These are phyloP conservation scores for Spea bombifrons DNA, from an alignment of 2,113 vertebrate species.

Conservation along the genomic window DNA sequence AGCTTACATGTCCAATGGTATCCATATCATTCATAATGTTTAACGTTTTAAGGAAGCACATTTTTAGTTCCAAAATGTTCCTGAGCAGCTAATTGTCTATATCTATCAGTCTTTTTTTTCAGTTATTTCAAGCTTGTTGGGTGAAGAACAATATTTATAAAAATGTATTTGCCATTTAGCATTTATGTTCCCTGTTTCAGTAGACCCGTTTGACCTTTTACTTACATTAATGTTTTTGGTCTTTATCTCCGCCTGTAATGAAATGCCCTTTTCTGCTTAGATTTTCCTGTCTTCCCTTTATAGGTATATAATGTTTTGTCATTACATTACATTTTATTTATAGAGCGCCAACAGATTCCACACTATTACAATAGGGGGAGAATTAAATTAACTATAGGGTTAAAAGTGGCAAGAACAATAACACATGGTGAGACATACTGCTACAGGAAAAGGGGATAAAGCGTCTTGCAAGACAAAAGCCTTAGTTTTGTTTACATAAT, in stretches of 20 bases:
- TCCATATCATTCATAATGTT: too few relatives aligned
- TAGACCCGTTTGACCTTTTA: slow-evolving; percentile 2
- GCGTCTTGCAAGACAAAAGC: too few relatives aligned
- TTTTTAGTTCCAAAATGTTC: too few relatives aligned
- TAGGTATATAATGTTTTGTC: neutral
- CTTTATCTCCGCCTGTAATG: neutral
- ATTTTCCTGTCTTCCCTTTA: neutral
- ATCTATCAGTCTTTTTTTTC: neutral
- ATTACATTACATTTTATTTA: neutral
- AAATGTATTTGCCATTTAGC: neutral
- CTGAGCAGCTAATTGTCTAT: too few relatives aligned
- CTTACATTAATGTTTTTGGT: neutral
- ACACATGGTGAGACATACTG: too few relatives aligned
- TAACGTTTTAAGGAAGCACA: too few relatives aligned
- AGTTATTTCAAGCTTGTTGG: neutral
- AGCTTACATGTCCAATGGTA: too few relatives aligned
- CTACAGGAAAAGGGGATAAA: too few relatives aligned
- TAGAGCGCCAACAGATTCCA: neutral
- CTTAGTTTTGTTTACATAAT: too few relatives aligned
- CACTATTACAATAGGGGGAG: too few relatives aligned
- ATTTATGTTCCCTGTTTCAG: neutral
- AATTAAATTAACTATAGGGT: too few relatives aligned
- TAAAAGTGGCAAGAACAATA: too few relatives aligned
- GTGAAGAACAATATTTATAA: neutral
- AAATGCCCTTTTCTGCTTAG: neutral